Evolutionary conservation across 2,113 vertebrate species (phyloP).

Genomic region (Pyrgilauda ruficollis): DNA sequence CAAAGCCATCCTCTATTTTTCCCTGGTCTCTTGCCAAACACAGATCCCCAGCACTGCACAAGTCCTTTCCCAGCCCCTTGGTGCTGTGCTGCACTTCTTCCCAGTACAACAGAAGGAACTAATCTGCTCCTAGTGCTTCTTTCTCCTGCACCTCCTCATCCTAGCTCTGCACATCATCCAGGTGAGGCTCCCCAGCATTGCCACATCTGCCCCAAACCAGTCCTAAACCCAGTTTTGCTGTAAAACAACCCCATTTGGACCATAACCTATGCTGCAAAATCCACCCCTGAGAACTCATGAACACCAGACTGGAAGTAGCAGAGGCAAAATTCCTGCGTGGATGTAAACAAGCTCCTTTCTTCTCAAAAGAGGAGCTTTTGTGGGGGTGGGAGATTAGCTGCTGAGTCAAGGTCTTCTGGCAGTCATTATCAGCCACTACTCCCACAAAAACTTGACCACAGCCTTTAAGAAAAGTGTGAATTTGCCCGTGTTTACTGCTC

Average conservation of each 20-base stretch:
- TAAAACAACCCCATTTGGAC: background rate
- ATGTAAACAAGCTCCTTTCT: background rate
- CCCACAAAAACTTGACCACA: background rate
- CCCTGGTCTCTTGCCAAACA: background rate
- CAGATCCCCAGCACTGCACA: background rate
- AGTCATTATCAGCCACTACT: background rate
- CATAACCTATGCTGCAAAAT: background rate
- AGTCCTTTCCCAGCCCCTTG: background rate
- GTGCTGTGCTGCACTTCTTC: background rate
- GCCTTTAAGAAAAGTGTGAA: background rate
- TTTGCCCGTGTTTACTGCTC: background rate
- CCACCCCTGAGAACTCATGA: background rate
- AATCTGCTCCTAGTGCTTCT: background rate
- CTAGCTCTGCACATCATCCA: background rate
- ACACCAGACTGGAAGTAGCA: background rate
- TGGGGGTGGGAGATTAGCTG: background rate
- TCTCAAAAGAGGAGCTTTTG: background rate
- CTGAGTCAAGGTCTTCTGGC: constrained; percentile 14
- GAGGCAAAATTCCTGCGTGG: background rate
- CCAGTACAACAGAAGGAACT: background rate
- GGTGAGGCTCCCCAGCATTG: background rate
- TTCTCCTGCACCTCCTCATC: background rate
- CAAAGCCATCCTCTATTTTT: background rate
- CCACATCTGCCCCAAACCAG: background rate
- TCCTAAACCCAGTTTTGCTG: background rate